Evolutionary conservation across 2,797 vertebrate species (phyloP).

Genomic region (Dallia pectoralis): DNA sequence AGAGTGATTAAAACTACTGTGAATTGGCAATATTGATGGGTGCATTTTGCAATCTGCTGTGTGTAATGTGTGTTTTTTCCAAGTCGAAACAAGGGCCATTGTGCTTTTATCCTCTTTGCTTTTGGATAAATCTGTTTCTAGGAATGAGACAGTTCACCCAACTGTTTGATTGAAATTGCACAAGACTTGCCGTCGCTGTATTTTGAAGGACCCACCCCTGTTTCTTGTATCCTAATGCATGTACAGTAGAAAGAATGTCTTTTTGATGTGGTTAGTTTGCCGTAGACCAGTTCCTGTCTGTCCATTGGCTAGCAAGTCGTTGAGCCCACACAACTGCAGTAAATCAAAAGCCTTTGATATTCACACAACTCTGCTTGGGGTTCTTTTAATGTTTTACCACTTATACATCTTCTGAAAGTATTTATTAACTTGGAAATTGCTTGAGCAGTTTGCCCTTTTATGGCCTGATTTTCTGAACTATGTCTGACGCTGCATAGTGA

Average conservation of each 20-base stretch:
- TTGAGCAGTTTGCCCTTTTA: background rate
- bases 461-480: background rate
- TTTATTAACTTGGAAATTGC: background rate
- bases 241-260: background rate
- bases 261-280: background rate
- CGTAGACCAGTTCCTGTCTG: conserved; percentile 1
- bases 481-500: conserved; percentile 6
- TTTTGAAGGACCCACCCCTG: no score
- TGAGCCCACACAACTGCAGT: background rate
- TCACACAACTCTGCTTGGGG: background rate
- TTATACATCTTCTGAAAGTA: background rate
- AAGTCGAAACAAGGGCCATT: no score
- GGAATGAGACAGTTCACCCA: no score
- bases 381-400: background rate
- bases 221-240: background rate
- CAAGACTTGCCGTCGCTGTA: no score
- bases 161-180: no score
- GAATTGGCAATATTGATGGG: no score
- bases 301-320: conserved; percentile 12
- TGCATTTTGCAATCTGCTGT: no score
- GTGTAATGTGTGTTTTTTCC: no score
- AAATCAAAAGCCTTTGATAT: background rate
- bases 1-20: no score
- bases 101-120: no score
- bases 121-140: no score